Conservation (phyloP, 2,888 invertebrate species). For the Aplocera efformata region DNA sequence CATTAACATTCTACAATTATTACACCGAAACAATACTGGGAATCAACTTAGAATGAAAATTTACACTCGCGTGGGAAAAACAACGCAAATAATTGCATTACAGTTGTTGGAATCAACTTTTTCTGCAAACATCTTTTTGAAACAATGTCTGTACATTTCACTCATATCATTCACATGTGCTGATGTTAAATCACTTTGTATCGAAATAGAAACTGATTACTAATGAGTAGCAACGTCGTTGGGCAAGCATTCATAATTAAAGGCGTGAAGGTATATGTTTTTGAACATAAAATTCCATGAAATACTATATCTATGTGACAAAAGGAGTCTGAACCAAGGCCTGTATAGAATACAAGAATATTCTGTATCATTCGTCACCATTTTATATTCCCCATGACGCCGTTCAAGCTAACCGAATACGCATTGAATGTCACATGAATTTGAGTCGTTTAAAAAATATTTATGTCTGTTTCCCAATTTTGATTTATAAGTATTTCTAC, state of each 20-base stretch:
- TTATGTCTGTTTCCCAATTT: no score
- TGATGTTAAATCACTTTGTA: slow-evolving; percentile 7
- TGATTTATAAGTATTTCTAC: background rate
- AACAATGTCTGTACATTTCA: slow-evolving; percentile 21
- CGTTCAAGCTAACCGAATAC: background rate
- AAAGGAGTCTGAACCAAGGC: slow-evolving; percentile 11
- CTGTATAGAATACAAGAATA: background rate
- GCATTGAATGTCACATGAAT: no score
- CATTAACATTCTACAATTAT: slow-evolving; percentile 61
- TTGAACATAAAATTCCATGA: background rate
- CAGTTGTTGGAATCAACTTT: slow-evolving; percentile 11
- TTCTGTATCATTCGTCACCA: background rate
- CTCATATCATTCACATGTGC: slow-evolving; percentile 17
- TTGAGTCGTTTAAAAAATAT: no score
- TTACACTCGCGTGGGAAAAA: slow-evolving; percentile 54
- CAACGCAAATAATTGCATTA: slow-evolving; percentile 55
- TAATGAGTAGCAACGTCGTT: background rate
- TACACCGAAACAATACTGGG: slow-evolving; percentile 62
- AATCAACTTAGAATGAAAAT: slow-evolving; percentile 57
- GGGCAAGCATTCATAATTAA: slow-evolving; percentile 4
- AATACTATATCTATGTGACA: slow-evolving; percentile 5
- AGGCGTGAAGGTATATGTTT: slow-evolving; percentile 20
- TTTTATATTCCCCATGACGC: slow-evolving; percentile 2
- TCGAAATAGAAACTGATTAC: slow-evolving; percentile 11
- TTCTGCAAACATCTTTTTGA: slow-evolving; percentile 20